A percentile compares a stretch with the other conserved stretches of the same genome.
These are phyloP conservation scores for Holothuria scabra DNA, from an alignment of 53 echinoderm and acorn worm species.

Conservation along the genomic window DNA sequence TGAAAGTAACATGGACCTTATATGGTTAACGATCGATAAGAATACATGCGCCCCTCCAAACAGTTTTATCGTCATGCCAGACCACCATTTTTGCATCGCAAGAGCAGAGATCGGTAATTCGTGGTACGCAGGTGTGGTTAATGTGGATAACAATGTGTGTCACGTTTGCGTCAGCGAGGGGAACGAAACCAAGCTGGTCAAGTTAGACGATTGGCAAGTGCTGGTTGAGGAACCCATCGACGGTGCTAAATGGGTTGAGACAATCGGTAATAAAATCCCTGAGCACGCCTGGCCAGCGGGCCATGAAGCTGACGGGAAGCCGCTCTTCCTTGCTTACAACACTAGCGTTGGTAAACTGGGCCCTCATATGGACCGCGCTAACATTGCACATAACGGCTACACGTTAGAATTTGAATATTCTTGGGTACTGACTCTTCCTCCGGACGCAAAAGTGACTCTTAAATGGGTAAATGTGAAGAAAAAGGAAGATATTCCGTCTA, in stretches of 20 bases:
- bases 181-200: slow-evolving; percentile 24
- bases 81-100: slow-evolving; percentile 35
- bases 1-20: neutral
- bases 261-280: slow-evolving; percentile 33
- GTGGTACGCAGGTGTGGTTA: slow-evolving; percentile 25
- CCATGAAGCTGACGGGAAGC: slow-evolving; percentile 26
- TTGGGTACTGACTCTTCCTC: slow-evolving; percentile 19
- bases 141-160: slow-evolving; percentile 35
- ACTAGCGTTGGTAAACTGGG: slow-evolving; percentile 39
- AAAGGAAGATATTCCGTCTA: slow-evolving; percentile 11
- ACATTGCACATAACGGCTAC: slow-evolving; percentile 30
- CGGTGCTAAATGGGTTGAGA: slow-evolving; percentile 41
- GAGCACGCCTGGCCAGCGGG: slow-evolving; percentile 41
- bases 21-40: slow-evolving; percentile 27
- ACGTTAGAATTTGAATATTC: slow-evolving; percentile 18
- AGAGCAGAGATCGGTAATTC: neutral
- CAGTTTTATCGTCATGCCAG: slow-evolving; percentile 31
- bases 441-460: slow-evolving; percentile 26
- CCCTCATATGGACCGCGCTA: neutral
- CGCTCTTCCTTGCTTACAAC: slow-evolving; percentile 31
- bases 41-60: slow-evolving; percentile 38
- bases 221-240: slow-evolving; percentile 19
- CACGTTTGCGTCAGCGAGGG: slow-evolving; percentile 18
- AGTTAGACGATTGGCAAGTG: slow-evolving; percentile 41
- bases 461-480: slow-evolving; percentile 26